Conservation (phyloP, 35 echinoderm and acorn worm species). For the Heliocidaris erythrogramma region DNA sequence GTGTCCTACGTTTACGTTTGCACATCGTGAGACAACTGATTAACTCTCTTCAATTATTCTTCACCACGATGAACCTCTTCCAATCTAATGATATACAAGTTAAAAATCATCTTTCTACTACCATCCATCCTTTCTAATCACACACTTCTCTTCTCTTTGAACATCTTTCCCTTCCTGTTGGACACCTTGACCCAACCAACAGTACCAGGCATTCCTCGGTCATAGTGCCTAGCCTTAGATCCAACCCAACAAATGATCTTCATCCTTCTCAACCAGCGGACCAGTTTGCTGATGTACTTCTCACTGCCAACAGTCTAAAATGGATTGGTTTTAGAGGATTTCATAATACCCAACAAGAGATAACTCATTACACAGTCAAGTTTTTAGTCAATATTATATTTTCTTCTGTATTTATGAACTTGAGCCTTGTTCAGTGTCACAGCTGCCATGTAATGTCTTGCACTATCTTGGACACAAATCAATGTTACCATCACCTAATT, state of each 20-base stretch:
- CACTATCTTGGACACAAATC: neutral
- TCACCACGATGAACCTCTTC: too few relatives aligned
- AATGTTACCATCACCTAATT: neutral
- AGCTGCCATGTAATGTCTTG: neutral
- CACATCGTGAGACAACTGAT: too few relatives aligned
- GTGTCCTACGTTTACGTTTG: too few relatives aligned
- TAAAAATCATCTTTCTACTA: neutral
- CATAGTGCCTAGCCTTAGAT: constrained; percentile 29
- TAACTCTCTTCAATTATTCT: too few relatives aligned
- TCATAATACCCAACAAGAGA: too few relatives aligned
- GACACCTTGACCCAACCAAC: neutral
- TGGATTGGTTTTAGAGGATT: neutral
- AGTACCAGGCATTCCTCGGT: constrained; percentile 41
- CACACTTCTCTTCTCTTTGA: neutral
- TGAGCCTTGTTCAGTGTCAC: neutral
- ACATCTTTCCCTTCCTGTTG: neutral
- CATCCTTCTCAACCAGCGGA: neutral
- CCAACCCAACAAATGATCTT: neutral
- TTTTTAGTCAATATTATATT: neutral
- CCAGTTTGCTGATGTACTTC: neutral
- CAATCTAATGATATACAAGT: too few relatives aligned
- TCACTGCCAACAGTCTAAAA: neutral
- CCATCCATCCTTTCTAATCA: neutral
- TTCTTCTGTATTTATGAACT: constrained; percentile 3
- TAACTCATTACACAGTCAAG: neutral